Percentiles rank a stretch among this genome's conserved stretches.
Conservation (phyloP, 2,113 vertebrate species). For the Psettodes erumei region DNA sequence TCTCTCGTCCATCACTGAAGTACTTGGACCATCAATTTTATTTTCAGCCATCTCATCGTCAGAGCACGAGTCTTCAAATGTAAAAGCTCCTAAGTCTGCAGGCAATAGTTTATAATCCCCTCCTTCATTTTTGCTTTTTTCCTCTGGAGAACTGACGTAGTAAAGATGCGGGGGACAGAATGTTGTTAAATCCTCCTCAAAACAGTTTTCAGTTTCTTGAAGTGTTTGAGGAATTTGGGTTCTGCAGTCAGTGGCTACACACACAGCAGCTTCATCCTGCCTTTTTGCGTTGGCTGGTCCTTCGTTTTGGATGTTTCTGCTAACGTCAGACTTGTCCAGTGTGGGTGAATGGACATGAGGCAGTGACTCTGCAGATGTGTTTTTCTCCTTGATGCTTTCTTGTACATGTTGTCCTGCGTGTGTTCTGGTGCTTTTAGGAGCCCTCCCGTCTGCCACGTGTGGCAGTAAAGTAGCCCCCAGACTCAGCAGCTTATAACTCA, state of each 20-base stretch:
- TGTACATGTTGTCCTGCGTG: conserved; percentile 5
- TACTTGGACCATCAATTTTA: not conserved
- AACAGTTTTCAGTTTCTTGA: conserved; percentile 21
- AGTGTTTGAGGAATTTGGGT: not conserved
- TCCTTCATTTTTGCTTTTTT: conserved; percentile 23
- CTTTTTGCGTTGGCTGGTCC: not conserved
- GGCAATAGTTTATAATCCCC: conserved; percentile 23
- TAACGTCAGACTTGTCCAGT: conserved; percentile 16
- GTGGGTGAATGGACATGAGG: conserved; percentile 8
- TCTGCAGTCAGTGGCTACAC: conserved; percentile 37
- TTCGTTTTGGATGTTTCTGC: conserved; percentile 26
- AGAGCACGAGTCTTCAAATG: conserved; percentile 52
- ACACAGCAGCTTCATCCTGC: not conserved
- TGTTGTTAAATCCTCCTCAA: conserved; percentile 62
- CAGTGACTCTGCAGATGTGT: not conserved
- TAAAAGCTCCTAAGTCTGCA: conserved; percentile 37
- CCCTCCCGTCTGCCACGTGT: conserved; percentile 55
- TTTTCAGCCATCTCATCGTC: conserved; percentile 42
- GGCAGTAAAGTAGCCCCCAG: conserved; percentile 77
- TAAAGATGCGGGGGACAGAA: conserved; percentile 89
- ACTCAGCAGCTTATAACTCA: conserved; percentile 85
- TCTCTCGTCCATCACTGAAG: conserved; percentile 4
- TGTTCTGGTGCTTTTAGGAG: not conserved
- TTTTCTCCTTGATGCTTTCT: not conserved
- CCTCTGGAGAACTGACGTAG: conserved; percentile 77